Evolutionary conservation across 2,797 vertebrate genomes (phyloP), one percentile per base, ranked within the genome.

Genomic region (Karalla daura): DNA sequence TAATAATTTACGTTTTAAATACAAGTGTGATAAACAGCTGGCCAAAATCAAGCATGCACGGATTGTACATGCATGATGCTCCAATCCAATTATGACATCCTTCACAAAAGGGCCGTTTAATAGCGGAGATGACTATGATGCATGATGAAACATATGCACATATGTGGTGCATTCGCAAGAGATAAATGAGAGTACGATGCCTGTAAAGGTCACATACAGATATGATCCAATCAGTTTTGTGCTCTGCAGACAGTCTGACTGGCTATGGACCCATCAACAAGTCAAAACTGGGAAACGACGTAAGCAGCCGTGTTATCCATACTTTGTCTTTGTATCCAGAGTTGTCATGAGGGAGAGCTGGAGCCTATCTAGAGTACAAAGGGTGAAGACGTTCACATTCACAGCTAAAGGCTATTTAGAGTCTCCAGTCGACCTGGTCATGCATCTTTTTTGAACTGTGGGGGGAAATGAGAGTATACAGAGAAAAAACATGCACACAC

Each of bases 171-270:
- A 54, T 78, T 64, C 43, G 76, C 60, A 74, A 47, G 60, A 82
- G 84, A 88, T 84, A 52, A 82, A 92, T 80, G 81, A 81, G 49
- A 23, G 49, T 37, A 45, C 15, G 5, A 35, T 0, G 10, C 56
- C 56, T 30, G 56, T 27, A 88, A 90, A 91, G 86, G 88, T 89
- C 88, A 83, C 52, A 27, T 11, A 54, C n/a, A 53, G 83, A 89
- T 80, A 80, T 66, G 66, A 86, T 74, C 78, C 82, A 78, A 83
- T 88, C 75, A 73, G 76, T 75, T 75, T 36, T 78, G 63, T 37
- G 46, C 47, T 56, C 61, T 23, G 70, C 64, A 51, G 75, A 79
- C 63, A 50, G 62, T 64, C 69, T 4, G 51, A 75, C 55, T 51
- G 59, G 67, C 83, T 86, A 81, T 64, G 44, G 86, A 56, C 36